Percentiles rank a stretch among this genome's conserved stretches.
phyloP scores from a whole-genome alignment of 2,888 invertebrate species.

The Perdita meconis region DNA sequence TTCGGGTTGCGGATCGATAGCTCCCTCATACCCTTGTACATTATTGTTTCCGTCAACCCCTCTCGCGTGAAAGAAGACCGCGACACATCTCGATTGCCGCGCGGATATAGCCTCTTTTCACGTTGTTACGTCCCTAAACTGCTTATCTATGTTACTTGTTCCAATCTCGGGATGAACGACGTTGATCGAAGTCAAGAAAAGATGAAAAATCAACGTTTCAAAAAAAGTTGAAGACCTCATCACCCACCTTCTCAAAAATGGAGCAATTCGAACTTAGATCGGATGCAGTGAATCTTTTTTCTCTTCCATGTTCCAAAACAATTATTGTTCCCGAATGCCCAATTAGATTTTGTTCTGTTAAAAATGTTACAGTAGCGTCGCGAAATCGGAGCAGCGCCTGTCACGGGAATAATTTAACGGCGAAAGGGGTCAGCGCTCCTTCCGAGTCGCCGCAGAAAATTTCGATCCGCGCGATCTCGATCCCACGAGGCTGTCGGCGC shows the following conservation, averaged over 20 bases:
- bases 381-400: too few species aligned
- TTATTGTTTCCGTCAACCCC: slow-evolving; percentile 80
- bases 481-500: slow-evolving; percentile 67
- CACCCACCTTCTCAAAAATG: too few species aligned
- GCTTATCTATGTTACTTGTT: slow-evolving; percentile 37
- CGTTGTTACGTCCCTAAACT: slow-evolving; percentile 37
- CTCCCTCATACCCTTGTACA: slow-evolving; percentile 61
- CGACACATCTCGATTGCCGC: slow-evolving; percentile 57
- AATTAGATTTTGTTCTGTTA: too few species aligned
- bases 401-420: neutral
- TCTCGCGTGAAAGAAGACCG: slow-evolving; percentile 54
- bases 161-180: slow-evolving; percentile 33
- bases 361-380: too few species aligned
- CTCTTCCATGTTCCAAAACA: too few species aligned
- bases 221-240: too few species aligned
- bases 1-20: slow-evolving; percentile 81
- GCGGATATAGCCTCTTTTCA: slow-evolving; percentile 55
- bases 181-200: neutral
- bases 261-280: too few species aligned
- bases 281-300: too few species aligned
- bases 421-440: neutral
- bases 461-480: slow-evolving; percentile 66
- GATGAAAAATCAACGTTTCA: neutral
- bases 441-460: slow-evolving; percentile 27
- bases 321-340: too few species aligned